Base-by-base conservation (phyloP, 2,113 vertebrate species). In the Colistium nudipinnis region DNA sequence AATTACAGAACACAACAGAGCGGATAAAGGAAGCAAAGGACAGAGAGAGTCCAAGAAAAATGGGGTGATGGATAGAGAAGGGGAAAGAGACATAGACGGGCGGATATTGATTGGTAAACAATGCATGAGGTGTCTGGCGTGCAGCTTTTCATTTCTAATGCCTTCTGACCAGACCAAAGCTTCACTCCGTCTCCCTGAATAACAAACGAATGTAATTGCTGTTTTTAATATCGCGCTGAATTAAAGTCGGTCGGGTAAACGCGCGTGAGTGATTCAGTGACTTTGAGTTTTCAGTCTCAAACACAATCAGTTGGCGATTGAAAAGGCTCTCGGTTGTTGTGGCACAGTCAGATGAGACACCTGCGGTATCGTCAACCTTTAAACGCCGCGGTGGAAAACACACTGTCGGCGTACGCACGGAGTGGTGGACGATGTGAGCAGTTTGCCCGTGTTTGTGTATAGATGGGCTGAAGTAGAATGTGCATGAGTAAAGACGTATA, bases 51-150 rank as follows among this genome's bases (percentile, higher is more conserved):
- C 6, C 11, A 3, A 27, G 35, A 33, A 45, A 74, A 36, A 51
- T 4, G 13, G 51, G 10, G 22, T 51, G 48, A 28, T 27, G 43
- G 20, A 36, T 27, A 3, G 24, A 55, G 67, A 41, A 19, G 25
- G 57, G 44, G 36, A 67, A 31, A 53, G 64, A 76, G 71, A 82
- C 45, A 56, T 36, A 68, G 67, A 78, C 78, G 30, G 59, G 52
- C 74, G 57, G 80, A 78, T 84, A 80, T 81, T 52, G 87, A 82
- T 79, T 69, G 68, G 70, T 87, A 87, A 84, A 85, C 88, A 85
- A 88, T 89, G 71, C 78, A 89, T 79, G 82, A 84, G 54, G 64
- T 73, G 83, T 85, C 78, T 81, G 76, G 41, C 56, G 63, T 35
- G n/a, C 69, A 63, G 66, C 62, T 70, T 44, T 33, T 81, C 63